Evolutionary conservation across 2,113 vertebrate species (phyloP).

Genomic region (Cryptoleucopteryx plumbea): DNA sequence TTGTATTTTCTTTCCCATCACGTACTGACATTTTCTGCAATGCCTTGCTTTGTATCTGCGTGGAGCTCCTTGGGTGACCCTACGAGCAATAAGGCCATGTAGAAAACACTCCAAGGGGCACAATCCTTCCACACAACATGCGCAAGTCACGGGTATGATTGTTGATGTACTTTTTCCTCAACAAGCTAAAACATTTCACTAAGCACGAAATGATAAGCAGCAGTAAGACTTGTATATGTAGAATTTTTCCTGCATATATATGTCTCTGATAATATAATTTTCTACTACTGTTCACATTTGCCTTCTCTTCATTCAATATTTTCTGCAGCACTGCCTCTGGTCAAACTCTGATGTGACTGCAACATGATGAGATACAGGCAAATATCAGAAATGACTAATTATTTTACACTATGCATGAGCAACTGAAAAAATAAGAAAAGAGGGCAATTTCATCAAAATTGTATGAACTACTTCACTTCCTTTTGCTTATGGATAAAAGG

Average conservation of each 20-base stretch:
- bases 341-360: background rate
- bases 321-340: background rate
- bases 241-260: background rate
- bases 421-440: background rate
- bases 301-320: background rate
- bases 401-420: background rate
- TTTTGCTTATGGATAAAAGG: background rate
- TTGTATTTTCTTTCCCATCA: background rate
- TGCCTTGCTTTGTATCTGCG: background rate
- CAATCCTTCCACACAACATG: background rate
- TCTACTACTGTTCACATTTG: background rate
- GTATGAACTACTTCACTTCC: background rate
- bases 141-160: background rate
- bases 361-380: background rate
- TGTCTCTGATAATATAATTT: background rate
- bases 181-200: background rate
- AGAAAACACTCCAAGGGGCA: background rate
- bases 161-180: background rate
- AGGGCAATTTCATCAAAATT: background rate
- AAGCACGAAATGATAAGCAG: background rate
- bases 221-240: accelerated
- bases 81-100: accelerated
- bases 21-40: background rate
- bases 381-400: background rate
- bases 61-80: background rate